Base-by-base conservation (phyloP, 2,888 invertebrate species). In the Zhengitettix transpicula region DNA sequence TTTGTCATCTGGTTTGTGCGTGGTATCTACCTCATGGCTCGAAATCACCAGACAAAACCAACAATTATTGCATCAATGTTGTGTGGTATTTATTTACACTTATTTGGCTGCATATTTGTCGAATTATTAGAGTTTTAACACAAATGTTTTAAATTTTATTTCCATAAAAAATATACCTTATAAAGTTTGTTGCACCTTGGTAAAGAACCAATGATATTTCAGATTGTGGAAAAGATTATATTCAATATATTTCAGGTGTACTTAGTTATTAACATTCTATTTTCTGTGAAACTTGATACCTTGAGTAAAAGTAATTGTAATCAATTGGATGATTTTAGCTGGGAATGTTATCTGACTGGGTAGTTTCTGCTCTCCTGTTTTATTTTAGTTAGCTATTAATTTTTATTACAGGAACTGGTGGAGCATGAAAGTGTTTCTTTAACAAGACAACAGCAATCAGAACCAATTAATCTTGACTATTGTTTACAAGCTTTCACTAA, bases 401-500 rank as follows among this genome's bases (percentile, higher is more conserved):
- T 58, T 60, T 62, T 61, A 44, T 67, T 68, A n/a, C 68, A 89
- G 86, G 80, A 84, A 62, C 85, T 82, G 75, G 75, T 80, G 42
- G 89, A 89, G 69, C 87, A 94, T 72, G 76, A 79, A 66, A 88
- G 89, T 58, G 83, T 92, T 57, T 76, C 77, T 15, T 78, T 78
- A 63, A 82, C 84, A 67, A 76, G 83, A n/a, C 80, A 80, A 66
- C 80, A 81, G 66, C 87, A 88, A 68, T 83, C 84, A 8, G 87
- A 90, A 65, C 89, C 92, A 3, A 87, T 94, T 60, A 87, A 89
- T 73, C 76, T 95, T 65, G 85, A 85, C 71, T 81, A 85, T 67
- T 95, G 95, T 71, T 78, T 95, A 68, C 84, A 85, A 67, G 89
- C 91, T 42, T 95, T 95, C 77, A 93, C 92, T 8, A 82, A 84